These are phyloP conservation scores for Pardosa pseudoannulata DNA, from an alignment of 2,888 invertebrate species.

Conservation along the genomic window DNA sequence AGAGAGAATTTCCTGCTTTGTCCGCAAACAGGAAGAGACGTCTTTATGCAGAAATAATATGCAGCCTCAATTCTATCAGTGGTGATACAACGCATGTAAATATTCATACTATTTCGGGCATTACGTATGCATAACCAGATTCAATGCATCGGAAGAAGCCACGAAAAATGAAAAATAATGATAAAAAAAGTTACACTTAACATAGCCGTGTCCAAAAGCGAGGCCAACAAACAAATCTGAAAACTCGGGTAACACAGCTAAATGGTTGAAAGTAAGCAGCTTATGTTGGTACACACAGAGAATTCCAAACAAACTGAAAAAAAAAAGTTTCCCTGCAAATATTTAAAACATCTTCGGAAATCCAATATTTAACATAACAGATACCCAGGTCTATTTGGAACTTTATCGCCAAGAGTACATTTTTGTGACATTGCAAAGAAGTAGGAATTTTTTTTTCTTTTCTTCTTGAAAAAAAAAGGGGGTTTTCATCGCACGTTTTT, in stretches of 20 bases:
- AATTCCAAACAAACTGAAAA: neutral
- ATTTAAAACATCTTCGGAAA: neutral
- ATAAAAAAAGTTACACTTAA: neutral
- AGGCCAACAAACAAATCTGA: neutral
- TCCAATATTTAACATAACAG: conserved; percentile 17
- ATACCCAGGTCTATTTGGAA: conserved; percentile 10
- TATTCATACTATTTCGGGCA: neutral
- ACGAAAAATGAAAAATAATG: neutral
- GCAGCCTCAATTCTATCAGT: neutral
- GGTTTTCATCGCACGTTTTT: conserved; percentile 7
- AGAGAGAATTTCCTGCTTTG: no score
- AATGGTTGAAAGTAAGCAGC: conserved; percentile 17
- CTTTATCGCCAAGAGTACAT: conserved; percentile 6
- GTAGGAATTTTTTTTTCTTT: no score
- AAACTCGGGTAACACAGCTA: conserved; percentile 15
- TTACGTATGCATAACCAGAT: neutral
- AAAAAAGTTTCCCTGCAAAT: neutral
- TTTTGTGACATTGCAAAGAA: neutral
- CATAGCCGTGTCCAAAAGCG: neutral
- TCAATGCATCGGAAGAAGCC: neutral
- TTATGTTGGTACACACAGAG: neutral
- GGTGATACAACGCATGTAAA: neutral
- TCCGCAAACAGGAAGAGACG: no score
- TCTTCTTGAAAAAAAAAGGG: no score
- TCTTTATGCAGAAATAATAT: no score